A percentile compares a stretch with the other conserved stretches of the same genome.
Conservation (phyloP, 2,797 vertebrate genomes). For the Xiphorhynchus erythropygius region DNA sequence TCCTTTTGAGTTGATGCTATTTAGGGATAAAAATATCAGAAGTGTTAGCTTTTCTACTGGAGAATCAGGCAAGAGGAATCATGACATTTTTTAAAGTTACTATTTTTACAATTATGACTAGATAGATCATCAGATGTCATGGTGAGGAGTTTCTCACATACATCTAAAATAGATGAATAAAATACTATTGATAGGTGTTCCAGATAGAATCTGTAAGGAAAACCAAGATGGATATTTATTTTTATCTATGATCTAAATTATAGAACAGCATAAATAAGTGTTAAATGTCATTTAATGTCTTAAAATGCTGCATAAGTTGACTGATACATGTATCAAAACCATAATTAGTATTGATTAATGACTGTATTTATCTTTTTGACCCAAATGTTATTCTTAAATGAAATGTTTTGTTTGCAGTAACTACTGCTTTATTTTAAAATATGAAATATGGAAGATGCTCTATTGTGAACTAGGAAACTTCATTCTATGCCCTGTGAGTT, state of each 20-base stretch:
- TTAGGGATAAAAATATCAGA: not conserved
- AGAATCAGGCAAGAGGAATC: not conserved
- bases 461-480: conserved; percentile 39
- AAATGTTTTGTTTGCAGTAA: conserved; percentile 42
- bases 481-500: conserved; percentile 30
- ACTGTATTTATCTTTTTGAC: not conserved
- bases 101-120: conserved; percentile 11
- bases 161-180: not conserved
- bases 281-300: not conserved
- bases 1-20: not conserved
- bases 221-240: not conserved
- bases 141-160: not conserved
- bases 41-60: not conserved
- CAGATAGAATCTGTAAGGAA: not conserved
- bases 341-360: conserved; percentile 38
- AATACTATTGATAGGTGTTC: not conserved
- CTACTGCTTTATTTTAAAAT: conserved; percentile 26
- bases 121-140: not conserved
- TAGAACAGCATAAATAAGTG: not conserved
- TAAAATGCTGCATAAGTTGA: not conserved
- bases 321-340: not conserved
- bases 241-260: conserved; percentile 5
- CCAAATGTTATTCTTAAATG: not conserved
- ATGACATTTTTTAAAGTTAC: not conserved
- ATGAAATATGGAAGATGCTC: not conserved